Evolutionary conservation across 2,113 vertebrate species (phyloP), one percentile per base, ranked within the genome.

Genomic region (Sinocyclocheilus grahami): DNA sequence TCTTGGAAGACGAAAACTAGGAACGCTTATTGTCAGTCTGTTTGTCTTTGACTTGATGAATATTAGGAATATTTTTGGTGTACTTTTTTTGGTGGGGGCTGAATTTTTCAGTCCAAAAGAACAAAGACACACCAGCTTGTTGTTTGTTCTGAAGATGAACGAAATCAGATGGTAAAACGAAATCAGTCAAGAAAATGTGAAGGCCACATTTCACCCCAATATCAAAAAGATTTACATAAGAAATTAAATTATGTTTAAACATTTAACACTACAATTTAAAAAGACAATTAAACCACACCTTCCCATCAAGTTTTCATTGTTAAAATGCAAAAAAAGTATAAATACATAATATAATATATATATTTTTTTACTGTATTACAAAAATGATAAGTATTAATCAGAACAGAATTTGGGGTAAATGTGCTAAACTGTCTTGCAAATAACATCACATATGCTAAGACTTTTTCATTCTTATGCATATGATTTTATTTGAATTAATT

Each of bases 1-100:
- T 87, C 85, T 79, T 62, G 55, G 77, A 79, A 60, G 78, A 79
- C 6, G 10, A 60, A 39, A 79, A 78, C n/a, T 11, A 46, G 10
- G 76, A 16, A 62, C 2, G 20, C 12, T 12, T 78, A 48, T 53
- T 39, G 27, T 84, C 37, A 53, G 20, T 27, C 12, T 46, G 30
- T 46, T 42, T 53, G 30, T n/a, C 20, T 78, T 71, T 24, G 72
- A 62, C 33, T 53, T 53, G 46, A 67, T 80, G 65, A 71, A 80
- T 46, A 42, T 39, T 30, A 63, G 27, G 22, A 79, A 5, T 3
- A 27, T 80, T 16, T 42, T 55, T 82, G 6, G 62, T 5, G 6
- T 53, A 53, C 51, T 53, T 16, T 53, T 53, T 53, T 2, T 1
- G 42, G 11, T 6, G 27, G 11, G 10, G 27, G 8, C 20, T 60